These are phyloP conservation scores for Eidolon dupreanum DNA, from an alignment of 2,797 vertebrate species.

Conservation along the genomic window DNA sequence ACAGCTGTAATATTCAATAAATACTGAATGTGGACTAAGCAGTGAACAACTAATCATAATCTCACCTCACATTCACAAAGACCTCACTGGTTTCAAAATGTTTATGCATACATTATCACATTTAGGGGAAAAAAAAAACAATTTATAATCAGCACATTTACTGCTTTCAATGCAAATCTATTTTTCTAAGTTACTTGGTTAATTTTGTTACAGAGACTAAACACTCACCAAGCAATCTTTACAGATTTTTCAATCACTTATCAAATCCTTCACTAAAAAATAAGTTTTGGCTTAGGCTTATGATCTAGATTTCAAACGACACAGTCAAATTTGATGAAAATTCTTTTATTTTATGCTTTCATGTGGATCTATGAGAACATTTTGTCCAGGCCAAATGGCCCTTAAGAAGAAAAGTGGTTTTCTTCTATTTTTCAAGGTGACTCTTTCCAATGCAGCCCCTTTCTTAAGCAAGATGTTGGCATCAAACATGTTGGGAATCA, in stretches of 20 bases:
- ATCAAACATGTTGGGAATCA: conserved; percentile 46
- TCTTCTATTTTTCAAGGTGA: conserved; percentile 60
- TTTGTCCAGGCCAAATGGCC: conserved; percentile 1
- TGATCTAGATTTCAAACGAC: conserved; percentile 38
- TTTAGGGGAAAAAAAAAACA: neutral
- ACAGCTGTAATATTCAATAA: neutral
- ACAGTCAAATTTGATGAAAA: conserved; percentile 45
- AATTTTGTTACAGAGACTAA: conserved; percentile 41
- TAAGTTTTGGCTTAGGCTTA: conserved; percentile 26
- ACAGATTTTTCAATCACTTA: conserved; percentile 54
- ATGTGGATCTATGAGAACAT: conserved; percentile 14
- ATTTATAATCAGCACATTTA: conserved; percentile 59
- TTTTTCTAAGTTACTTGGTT: conserved; percentile 53
- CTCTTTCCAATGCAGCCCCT: conserved; percentile 6
- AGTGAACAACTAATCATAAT: neutral
- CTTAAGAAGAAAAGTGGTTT: conserved; percentile 50
- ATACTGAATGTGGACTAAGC: neutral
- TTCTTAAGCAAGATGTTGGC: conserved; percentile 32
- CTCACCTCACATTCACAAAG: conserved; percentile 35
- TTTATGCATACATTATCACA: conserved; percentile 62
- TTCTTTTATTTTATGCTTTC: conserved; percentile 50
- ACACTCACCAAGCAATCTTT: conserved; percentile 45
- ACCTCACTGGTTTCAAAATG: conserved; percentile 26
- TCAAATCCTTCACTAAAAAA: conserved; percentile 49
- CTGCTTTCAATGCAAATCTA: conserved; percentile 61